Percentiles rank a stretch among this genome's conserved stretches.
These are phyloP conservation scores for Clarias platycephalus DNA, from an alignment of 2,797 vertebrate species.

Conservation along the genomic window DNA sequence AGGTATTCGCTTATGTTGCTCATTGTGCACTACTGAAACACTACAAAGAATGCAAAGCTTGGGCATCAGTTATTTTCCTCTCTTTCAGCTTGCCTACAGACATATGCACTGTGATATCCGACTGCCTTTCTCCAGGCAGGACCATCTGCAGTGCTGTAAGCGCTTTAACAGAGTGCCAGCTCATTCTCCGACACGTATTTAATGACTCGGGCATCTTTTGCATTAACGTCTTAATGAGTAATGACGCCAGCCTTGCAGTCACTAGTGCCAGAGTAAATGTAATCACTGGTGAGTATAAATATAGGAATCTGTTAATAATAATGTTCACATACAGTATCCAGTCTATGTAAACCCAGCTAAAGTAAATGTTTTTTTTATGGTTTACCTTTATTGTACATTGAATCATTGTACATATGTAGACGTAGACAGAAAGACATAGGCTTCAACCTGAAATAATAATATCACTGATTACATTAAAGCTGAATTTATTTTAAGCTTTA, in stretches of 20 bases:
- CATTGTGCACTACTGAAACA: not conserved
- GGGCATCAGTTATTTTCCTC: not conserved
- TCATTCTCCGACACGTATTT: slow-evolving; percentile 85
- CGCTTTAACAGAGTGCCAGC: slow-evolving; percentile 78
- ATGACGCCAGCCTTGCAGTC: slow-evolving; percentile 81
- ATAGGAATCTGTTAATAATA: not conserved
- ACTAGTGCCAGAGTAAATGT: slow-evolving; percentile 82
- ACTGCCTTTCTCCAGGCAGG: slow-evolving; percentile 78
- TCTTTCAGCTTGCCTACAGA: slow-evolving; percentile 80
- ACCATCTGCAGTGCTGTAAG: slow-evolving; percentile 78
- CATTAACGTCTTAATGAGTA: slow-evolving; percentile 88
- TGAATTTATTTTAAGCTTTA: no score
- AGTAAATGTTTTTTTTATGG: no score
- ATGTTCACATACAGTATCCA: not conserved
- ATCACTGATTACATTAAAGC: no score
- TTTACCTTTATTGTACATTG: no score
- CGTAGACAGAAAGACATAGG: no score
- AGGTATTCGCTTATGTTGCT: slow-evolving; percentile 71
- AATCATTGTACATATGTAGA: no score
- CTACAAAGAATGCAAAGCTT: not conserved
- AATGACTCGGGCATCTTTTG: slow-evolving; percentile 85
- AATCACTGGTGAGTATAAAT: slow-evolving; percentile 68
- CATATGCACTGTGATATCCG: slow-evolving; percentile 86
- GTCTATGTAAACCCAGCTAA: no score
- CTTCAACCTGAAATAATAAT: no score